These are phyloP conservation scores for Falco peregrinus DNA, from an alignment of 2,797 vertebrate genomes.

Conservation along the genomic window DNA sequence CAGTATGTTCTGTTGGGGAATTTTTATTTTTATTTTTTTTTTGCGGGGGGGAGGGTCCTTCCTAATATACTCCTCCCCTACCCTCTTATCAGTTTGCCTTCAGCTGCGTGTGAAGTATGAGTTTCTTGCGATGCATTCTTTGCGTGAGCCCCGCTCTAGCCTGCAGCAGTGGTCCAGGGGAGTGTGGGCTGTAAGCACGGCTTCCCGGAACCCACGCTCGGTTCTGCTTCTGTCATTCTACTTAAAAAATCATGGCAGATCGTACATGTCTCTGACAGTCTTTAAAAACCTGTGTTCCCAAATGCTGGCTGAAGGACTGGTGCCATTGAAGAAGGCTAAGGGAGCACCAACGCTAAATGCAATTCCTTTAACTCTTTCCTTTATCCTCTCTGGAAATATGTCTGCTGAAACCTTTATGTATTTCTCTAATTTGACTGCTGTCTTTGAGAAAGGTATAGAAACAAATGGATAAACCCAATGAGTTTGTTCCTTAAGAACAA, in stretches of 20 bases:
- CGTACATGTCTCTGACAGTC: neutral
- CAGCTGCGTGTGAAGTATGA: neutral
- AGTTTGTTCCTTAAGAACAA: neutral
- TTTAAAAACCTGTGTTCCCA: neutral
- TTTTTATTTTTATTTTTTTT: neutral
- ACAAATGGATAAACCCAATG: neutral
- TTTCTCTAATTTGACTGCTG: neutral
- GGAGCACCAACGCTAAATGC: neutral
- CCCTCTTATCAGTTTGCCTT: neutral
- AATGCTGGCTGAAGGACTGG: neutral
- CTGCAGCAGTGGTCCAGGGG: neutral
- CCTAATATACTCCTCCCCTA: neutral
- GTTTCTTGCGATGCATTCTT: neutral
- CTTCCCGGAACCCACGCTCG: accelerated
- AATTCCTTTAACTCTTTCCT: neutral
- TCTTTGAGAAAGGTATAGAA: neutral
- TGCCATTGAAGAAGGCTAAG: neutral
- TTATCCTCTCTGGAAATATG: neutral
- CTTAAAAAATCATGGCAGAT: neutral
- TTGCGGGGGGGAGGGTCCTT: neutral
- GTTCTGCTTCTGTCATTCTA: neutral
- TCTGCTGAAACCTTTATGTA: neutral
- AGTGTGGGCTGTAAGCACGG: neutral
- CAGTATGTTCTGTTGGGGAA: neutral
- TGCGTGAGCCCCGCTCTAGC: neutral